phyloP scores from a whole-genome alignment of 1,140 invertebrate genomes.

The Pantala flavescens region DNA sequence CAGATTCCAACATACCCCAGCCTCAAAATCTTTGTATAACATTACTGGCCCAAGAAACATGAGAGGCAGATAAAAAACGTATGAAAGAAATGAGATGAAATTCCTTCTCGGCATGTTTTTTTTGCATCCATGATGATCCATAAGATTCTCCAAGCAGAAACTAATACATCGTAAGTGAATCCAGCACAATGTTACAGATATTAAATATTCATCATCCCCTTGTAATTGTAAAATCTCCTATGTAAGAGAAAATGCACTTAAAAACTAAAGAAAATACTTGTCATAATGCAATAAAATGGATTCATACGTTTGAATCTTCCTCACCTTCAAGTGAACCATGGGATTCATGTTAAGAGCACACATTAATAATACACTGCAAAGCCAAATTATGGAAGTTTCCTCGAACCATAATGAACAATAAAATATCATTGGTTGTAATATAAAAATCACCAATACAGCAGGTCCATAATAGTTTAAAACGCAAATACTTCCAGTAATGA shows the following conservation, averaged over 20 bases:
- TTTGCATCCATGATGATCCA: not conserved
- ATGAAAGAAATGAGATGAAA: not conserved
- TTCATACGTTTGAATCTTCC: not conserved
- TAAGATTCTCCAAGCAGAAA: not conserved
- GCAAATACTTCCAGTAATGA: not conserved
- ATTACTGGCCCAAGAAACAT: not conserved
- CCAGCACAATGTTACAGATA: not conserved
- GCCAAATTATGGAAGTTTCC: not conserved
- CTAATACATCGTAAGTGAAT: not conserved
- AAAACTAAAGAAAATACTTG: too few relatives aligned
- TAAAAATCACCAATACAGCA: not conserved
- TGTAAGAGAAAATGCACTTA: too few relatives aligned
- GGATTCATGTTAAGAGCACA: not conserved
- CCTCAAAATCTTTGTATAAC: not conserved
- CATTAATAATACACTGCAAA: not conserved
- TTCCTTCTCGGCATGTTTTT: too few relatives aligned
- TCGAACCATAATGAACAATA: not conserved
- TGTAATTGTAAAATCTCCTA: not conserved
- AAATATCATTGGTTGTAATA: not conserved
- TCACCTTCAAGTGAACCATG: not conserved
- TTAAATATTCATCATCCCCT: not conserved
- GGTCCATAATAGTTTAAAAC: not conserved
- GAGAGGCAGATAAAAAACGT: not conserved
- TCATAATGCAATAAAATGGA: too few relatives aligned
- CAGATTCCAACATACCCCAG: not conserved